Base-by-base conservation (phyloP, 1,140 invertebrate species). In the Diorhabda elongata region DNA sequence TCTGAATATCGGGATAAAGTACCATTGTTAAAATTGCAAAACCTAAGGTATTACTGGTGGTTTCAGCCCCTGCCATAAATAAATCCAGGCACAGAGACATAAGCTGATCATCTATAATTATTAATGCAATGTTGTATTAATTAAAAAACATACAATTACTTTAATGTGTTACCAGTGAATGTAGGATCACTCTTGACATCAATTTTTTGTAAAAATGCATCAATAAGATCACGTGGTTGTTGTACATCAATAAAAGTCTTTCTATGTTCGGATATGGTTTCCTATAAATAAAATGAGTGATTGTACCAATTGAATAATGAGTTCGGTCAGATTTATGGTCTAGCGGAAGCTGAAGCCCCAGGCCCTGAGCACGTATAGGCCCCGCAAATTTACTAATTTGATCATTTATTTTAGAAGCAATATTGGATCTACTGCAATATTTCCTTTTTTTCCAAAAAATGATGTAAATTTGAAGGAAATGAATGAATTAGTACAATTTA, bases 31-130 rank as follows among this genome's bases (percentile, higher is more conserved):
- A 85, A 64, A 96, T 90, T 57, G 88, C 87, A 77, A 93, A 94
- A 41, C 88, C 87, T 72, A 94, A 82, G 42, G 87, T 88, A 75
- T 93, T 93, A 42, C 86, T 88, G 0, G 92, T 93, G 0, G 92
- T 94, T 80, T 95, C 92, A 0, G 91, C 90, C 1, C 92, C 92
- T 44, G 91, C 92, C 82, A 93, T 89, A 71, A 93, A 93, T 82
- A 94, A 85, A 72, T 94, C 92, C 83, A 93, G 82, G 74, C 91
- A 92, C 58, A 91, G 87, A 0, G 90, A 90, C 58, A 93, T 78
- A 57, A 94, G 76, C 70, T 93, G 91, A 57, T 84, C 84, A 75
- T 92, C 90, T 81, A 83, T 83, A 73, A 85, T 42, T 60, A 65
- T 6, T 26, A 26, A 26, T 26, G 26, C 26, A 26, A 26, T 26